A percentile compares a stretch with the other conserved stretches of the same genome.
phyloP scores from a whole-genome alignment of 2,113 vertebrate species.

The Rhabdomys dilectus region DNA sequence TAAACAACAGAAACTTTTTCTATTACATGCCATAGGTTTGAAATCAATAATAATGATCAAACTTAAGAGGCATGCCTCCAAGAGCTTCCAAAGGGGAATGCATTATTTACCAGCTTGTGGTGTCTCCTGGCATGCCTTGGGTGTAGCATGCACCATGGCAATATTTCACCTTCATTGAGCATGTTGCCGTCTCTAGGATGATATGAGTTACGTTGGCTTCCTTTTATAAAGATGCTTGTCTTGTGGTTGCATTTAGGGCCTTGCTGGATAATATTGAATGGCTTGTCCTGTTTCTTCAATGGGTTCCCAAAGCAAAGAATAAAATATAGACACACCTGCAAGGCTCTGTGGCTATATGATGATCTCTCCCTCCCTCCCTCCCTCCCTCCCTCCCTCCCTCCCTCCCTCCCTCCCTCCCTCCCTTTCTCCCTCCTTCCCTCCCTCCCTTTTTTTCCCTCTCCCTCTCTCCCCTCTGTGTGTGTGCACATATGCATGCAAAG shows the following conservation, averaged over 20 bases:
- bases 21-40: not conserved
- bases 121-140: not conserved
- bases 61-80: not conserved
- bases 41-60: not conserved
- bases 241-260: not conserved
- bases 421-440: too few relatives aligned
- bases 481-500: too few relatives aligned
- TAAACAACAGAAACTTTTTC: not conserved
- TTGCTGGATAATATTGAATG: not conserved
- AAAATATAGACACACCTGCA: too few relatives aligned
- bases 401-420: too few relatives aligned
- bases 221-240: not conserved
- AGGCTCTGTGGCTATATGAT: too few relatives aligned
- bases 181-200: not conserved
- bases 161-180: not conserved
- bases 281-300: not conserved
- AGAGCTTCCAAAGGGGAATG: not conserved
- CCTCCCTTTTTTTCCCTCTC: too few relatives aligned
- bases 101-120: not conserved
- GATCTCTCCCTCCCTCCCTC: too few relatives aligned
- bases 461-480: too few relatives aligned
- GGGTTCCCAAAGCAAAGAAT: not conserved
- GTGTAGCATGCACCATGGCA: not conserved
- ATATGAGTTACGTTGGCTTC: not conserved
- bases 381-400: too few relatives aligned